Evolutionary conservation across 2,888 invertebrate species (phyloP).

Genomic region (Liopterus haemorrhoidalis): DNA sequence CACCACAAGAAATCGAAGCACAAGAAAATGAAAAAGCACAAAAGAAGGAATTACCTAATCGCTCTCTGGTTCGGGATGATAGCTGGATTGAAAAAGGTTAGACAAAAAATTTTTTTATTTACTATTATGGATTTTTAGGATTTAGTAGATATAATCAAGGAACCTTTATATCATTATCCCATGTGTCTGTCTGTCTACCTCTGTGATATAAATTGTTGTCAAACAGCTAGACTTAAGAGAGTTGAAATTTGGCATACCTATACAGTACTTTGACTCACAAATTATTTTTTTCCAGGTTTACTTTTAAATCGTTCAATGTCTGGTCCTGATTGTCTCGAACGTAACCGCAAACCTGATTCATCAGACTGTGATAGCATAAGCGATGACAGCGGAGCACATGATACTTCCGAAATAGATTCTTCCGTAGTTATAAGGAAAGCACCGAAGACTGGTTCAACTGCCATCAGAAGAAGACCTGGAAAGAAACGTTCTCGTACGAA

Average conservation of each 20-base stretch:
- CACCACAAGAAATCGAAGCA: background rate
- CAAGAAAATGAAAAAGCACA: conserved; percentile 12
- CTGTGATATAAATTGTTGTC: too few species aligned
- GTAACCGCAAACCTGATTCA: conserved; percentile 43
- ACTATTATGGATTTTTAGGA: too few species aligned
- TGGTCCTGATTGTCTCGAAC: conserved; percentile 53
- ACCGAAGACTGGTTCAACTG: conserved; percentile 54
- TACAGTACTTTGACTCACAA: too few species aligned
- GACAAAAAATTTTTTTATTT: too few species aligned
- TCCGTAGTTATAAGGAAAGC: conserved; percentile 28
- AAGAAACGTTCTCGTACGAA: conserved; percentile 62
- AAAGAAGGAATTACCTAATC: conserved; percentile 36
- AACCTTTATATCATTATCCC: too few species aligned
- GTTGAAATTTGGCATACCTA: too few species aligned
- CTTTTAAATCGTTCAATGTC: conserved; percentile 52
- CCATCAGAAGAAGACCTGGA: conserved; percentile 63
- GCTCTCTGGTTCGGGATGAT: conserved; percentile 47
- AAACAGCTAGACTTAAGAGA: too few species aligned
- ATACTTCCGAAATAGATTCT: conserved; percentile 26
- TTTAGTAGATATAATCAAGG: too few species aligned
- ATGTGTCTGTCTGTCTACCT: too few species aligned
- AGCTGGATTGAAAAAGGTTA: conserved; percentile 48
- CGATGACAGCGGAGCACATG: conserved; percentile 14
- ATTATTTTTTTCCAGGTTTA: conserved; percentile 35
- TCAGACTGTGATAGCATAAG: conserved; percentile 36